These are phyloP conservation scores for Brachionus manjavacas DNA, from an alignment of 1,140 invertebrate species.

Conservation along the genomic window DNA sequence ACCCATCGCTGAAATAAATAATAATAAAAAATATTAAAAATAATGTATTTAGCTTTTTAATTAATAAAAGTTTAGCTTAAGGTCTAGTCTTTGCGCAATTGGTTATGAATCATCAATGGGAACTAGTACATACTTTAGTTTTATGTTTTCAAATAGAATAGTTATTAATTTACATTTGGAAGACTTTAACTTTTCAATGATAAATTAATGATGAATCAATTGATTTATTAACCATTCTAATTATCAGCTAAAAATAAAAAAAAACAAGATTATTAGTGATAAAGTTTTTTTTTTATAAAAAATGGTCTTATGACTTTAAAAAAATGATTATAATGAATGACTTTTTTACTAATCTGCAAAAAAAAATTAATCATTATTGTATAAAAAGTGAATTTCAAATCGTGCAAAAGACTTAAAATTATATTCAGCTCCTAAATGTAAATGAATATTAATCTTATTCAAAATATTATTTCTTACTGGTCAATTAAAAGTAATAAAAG, in stretches of 20 bases:
- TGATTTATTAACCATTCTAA: no score
- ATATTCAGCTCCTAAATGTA: background rate
- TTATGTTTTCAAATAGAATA: background rate
- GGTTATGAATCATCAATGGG: background rate
- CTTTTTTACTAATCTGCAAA: background rate
- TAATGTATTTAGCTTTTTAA: no score
- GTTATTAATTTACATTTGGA: no score
- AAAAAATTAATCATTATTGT: background rate
- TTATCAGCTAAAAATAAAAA: no score
- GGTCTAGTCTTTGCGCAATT: background rate
- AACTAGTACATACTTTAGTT: background rate
- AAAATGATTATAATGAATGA: background rate
- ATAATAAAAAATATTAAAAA: no score
- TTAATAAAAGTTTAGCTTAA: background rate
- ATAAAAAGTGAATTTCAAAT: background rate
- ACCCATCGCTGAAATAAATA: no score
- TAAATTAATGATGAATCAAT: no score
- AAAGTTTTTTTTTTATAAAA: background rate
- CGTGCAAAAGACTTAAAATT: background rate
- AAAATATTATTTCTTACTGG: background rate
- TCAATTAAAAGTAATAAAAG: background rate
- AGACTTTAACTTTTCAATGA: background rate
- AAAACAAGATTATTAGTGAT: no score
- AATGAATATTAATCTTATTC: background rate
- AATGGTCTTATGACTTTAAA: background rate